phyloP scores from a whole-genome alignment of 2,113 vertebrate genomes.

The Melanerpes formicivorus region DNA sequence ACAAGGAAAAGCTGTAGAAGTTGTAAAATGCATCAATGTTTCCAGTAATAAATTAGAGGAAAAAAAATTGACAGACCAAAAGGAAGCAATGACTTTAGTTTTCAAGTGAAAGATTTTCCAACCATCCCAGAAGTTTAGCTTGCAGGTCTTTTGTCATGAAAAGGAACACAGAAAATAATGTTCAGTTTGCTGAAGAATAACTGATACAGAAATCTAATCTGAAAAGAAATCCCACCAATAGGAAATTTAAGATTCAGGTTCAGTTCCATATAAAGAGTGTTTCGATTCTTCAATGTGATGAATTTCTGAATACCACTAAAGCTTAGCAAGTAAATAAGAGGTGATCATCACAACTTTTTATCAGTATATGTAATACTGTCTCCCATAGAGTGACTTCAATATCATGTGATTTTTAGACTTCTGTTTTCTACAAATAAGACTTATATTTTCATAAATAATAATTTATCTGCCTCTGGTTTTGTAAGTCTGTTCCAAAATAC shows the following conservation, averaged over 20 bases:
- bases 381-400: not conserved
- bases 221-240: not conserved
- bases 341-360: not conserved
- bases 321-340: not conserved
- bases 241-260: not conserved
- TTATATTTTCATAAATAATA: not conserved
- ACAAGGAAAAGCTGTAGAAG: not conserved
- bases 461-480: not conserved
- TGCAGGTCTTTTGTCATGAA: not conserved
- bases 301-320: not conserved
- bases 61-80: not conserved
- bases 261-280: not conserved
- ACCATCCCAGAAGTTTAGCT: not conserved
- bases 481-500: not conserved
- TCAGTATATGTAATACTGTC: not conserved
- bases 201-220: not conserved
- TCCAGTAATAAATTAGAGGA: not conserved
- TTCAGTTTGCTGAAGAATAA: not conserved
- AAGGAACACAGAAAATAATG: not conserved
- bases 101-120: not conserved
- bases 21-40: not conserved
- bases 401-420: not conserved
- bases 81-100: not conserved
- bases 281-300: not conserved
- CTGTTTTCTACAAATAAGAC: not conserved